Conservation (phyloP, 1,140 invertebrate genomes). For the Saccostrea glomerata region DNA sequence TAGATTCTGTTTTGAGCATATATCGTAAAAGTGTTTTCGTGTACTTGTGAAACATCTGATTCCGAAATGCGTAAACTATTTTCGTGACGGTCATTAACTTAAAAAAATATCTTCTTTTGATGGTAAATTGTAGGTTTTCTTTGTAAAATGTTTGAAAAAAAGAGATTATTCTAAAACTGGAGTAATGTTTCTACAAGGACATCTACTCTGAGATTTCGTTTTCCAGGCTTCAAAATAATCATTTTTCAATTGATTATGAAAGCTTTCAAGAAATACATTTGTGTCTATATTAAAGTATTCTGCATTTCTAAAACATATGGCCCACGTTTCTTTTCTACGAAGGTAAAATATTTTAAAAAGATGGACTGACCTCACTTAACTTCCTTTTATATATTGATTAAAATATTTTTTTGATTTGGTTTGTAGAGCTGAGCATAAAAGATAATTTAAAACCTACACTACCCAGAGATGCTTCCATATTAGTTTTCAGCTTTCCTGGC, state of each 20-base stretch:
- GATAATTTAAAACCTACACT: neutral
- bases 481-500: no score
- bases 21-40: neutral
- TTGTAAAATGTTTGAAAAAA: neutral
- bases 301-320: constrained; percentile 25
- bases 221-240: constrained; percentile 7
- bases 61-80: neutral
- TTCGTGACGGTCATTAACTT: no score
- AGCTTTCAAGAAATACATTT: constrained; percentile 47
- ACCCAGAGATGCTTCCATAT: no score
- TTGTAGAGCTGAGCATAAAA: constrained; percentile 3
- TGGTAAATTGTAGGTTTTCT: neutral
- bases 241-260: constrained; percentile 44
- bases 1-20: neutral
- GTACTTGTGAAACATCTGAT: neutral
- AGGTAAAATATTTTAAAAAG: constrained; percentile 28
- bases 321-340: constrained; percentile 28
- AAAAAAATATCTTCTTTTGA: neutral
- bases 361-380: neutral
- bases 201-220: constrained; percentile 36
- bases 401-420: constrained; percentile 22
- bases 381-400: neutral
- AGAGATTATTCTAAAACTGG: constrained; percentile 37
- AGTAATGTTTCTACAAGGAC: constrained; percentile 12
- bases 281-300: neutral